These are phyloP conservation scores for Onychomys leucogaster DNA, from an alignment of 2,797 vertebrate species.

Conservation along the genomic window DNA sequence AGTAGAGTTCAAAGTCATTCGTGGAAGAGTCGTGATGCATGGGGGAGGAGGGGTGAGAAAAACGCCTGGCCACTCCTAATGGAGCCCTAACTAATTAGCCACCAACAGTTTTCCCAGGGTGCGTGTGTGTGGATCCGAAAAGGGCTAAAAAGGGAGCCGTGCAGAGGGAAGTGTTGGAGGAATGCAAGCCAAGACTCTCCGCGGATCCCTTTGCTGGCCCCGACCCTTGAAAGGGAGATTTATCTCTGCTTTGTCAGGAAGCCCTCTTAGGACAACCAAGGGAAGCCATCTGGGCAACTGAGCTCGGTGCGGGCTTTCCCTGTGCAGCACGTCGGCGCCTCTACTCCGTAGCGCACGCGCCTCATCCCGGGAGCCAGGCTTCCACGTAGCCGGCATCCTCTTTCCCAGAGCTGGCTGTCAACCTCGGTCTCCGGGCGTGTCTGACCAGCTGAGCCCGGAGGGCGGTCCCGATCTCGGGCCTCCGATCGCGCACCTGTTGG, in stretches of 20 bases:
- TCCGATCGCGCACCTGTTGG: neutral
- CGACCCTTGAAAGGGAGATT: slow-evolving; percentile 41
- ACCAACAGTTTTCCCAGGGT: neutral
- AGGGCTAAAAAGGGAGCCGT: neutral
- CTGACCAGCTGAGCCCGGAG: neutral
- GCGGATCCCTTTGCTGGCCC: neutral
- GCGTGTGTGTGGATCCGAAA: neutral
- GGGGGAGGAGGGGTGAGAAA: neutral
- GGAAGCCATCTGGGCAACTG: neutral
- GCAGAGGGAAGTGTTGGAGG: too few relatives aligned
- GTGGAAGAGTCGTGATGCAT: neutral
- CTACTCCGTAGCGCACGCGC: neutral
- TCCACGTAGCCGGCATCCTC: neutral
- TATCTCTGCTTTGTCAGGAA: neutral
- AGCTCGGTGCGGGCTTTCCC: neutral
- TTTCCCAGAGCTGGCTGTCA: neutral
- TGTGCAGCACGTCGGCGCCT: neutral
- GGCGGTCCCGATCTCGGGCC: accelerated
- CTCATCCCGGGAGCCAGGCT: neutral
- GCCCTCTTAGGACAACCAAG: neutral
- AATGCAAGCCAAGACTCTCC: neutral
- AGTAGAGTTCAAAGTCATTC: neutral
- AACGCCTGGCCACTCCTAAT: neutral
- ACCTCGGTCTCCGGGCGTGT: accelerated
- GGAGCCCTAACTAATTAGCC: neutral